Evolutionary conservation across 2,113 vertebrate genomes (phyloP).

Genomic region (Eulemur macaco): DNA sequence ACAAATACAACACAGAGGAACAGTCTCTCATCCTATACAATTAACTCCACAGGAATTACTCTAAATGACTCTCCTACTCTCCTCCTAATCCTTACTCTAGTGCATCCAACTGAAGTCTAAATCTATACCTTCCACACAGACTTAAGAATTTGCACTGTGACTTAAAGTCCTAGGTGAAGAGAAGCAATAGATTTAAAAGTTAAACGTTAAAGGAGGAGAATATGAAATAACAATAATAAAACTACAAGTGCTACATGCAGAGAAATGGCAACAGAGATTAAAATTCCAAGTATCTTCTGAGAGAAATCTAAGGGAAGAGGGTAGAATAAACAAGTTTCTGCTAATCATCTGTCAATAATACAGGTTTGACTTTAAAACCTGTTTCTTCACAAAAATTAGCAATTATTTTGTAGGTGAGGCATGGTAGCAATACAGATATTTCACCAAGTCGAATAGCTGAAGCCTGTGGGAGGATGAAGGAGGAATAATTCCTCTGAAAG

Average conservation of each 20-base stretch:
- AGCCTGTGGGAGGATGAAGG: not conserved
- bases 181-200: slow-evolving; percentile 5
- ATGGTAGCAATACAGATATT: slow-evolving; percentile 38
- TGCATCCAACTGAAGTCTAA: not conserved
- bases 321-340: slow-evolving; percentile 50
- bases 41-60: not conserved
- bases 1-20: not conserved
- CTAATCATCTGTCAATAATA: slow-evolving; percentile 41
- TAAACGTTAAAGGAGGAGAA: slow-evolving; percentile 29
- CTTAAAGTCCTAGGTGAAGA: slow-evolving; percentile 38
- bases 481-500: slow-evolving; percentile 67
- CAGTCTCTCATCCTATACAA: not conserved
- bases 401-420: slow-evolving; percentile 54
- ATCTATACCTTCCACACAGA: not conserved
- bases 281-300: slow-evolving; percentile 43
- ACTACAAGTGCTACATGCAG: not conserved
- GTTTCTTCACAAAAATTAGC: slow-evolving; percentile 48
- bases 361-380: slow-evolving; percentile 26
- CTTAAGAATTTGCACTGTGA: slow-evolving; percentile 6
- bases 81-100: not conserved
- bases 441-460: slow-evolving; percentile 54
- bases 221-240: slow-evolving; percentile 54
- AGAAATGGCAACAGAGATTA: slow-evolving; percentile 40
- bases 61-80: not conserved
- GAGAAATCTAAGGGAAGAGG: slow-evolving; percentile 16